Conservation (phyloP, 2,113 vertebrate genomes). For the Saccopteryx bilineata region DNA sequence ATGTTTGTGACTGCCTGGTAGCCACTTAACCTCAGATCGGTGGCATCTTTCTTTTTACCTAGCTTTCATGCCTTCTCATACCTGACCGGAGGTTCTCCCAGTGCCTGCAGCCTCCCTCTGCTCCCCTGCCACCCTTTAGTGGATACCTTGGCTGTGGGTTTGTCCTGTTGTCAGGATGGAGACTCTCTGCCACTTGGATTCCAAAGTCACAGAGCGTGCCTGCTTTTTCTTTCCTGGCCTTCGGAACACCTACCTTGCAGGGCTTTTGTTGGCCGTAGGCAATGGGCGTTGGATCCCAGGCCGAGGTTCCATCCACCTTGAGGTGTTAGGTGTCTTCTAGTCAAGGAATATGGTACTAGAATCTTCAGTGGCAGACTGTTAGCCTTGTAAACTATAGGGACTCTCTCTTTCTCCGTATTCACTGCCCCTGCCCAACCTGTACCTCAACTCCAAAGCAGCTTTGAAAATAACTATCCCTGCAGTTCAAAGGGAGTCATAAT, state of each 20-base stretch:
- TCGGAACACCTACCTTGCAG: background rate
- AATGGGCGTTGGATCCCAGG: background rate
- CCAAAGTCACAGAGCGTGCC: background rate
- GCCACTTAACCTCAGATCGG: too few relatives aligned
- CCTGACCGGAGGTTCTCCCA: background rate
- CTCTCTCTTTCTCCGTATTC: background rate
- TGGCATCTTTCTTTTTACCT: background rate
- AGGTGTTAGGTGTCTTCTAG: background rate
- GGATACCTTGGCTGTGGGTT: background rate
- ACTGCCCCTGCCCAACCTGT: accelerated
- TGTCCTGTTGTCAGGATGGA: background rate
- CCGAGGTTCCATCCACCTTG: background rate
- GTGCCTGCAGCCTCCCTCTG: background rate
- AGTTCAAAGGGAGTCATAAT: background rate
- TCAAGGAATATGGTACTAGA: background rate
- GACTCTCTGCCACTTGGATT: background rate
- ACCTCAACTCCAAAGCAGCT: background rate
- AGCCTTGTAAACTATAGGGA: background rate
- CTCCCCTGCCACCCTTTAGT: background rate
- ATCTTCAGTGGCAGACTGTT: background rate
- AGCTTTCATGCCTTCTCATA: background rate
- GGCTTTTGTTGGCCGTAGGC: background rate
- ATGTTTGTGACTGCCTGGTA: background rate
- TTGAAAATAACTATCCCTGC: background rate
- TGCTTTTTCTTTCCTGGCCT: background rate